Evolutionary conservation across 2,888 invertebrate species (phyloP), one percentile per base, ranked within the genome.

Genomic region (Agrochola macilenta): DNA sequence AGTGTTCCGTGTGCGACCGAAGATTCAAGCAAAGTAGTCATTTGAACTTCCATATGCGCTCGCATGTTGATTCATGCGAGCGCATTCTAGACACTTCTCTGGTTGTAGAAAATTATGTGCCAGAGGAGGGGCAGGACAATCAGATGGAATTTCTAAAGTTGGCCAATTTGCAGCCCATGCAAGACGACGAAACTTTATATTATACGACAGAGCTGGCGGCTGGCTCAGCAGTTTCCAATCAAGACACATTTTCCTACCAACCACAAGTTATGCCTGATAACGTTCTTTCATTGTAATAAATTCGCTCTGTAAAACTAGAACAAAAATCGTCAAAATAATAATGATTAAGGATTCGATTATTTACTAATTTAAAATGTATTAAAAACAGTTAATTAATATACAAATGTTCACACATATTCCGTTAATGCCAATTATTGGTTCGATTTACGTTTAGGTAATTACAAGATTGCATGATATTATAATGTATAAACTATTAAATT

Each of bases 1-100:
- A 94, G 84, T 97, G 97, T 83, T 90, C 93, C 0, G 88, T 95
- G 0, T 97, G 97, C 75, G 93, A 93, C 2, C 91, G 95, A 54
- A 90, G 95, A 61, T 97, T 97, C 75, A 97, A 97, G 74, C 97
- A 97, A 88, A 96, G 95, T 78, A 96, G 96, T 82, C 96, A 97
- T 86, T 90, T 96, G 74, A 97, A 96, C 80, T 96, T 96, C 78
- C 97, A 97, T 84, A 94, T 96, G 93, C 92, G 95, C 0, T 96
- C 96, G 5, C 97, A 97, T 83, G 88, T 52, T 2, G 7, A 23
- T 23, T 9, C 52, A 23, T 52, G 52, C 2, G 49, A 49, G 4
- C 49, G 17, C 49, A 49, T 93, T 1, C 91, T 91, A 0, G 93
- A 93, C 20, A 89, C 90, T 30, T 89, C 91, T 2, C 84, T 94